Evolutionary conservation across 2,888 invertebrate genomes (phyloP).

Genomic region (Flabesymbios commensalis): DNA sequence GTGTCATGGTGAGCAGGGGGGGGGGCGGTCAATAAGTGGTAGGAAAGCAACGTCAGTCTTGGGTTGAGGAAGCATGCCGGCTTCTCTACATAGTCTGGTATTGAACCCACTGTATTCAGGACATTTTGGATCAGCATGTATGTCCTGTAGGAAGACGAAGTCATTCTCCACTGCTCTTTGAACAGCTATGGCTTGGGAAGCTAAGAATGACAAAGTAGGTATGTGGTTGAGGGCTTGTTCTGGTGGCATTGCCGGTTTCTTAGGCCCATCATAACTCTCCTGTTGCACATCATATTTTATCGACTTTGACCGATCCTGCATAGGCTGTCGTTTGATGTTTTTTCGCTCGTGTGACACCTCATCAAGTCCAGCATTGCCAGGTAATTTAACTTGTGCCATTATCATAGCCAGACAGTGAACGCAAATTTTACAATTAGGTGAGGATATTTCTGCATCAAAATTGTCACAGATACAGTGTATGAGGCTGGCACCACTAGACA

Average conservation of each 20-base stretch:
- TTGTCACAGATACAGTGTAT: constrained; percentile 4
- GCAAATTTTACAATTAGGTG: neutral
- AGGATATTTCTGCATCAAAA: constrained; percentile 6
- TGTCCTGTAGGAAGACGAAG: neutral
- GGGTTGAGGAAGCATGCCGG: constrained; percentile 4
- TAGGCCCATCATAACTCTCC: too few relatives aligned
- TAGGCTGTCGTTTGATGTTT: constrained; percentile 7
- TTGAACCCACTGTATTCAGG: constrained; percentile 5
- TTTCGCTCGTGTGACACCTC: neutral
- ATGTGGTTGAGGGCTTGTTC: neutral
- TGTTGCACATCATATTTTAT: neutral
- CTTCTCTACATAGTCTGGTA: constrained; percentile 4
- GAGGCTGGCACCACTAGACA: neutral
- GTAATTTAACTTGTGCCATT: constrained; percentile 3
- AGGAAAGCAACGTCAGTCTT: constrained; percentile 2
- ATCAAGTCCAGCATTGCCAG: neutral
- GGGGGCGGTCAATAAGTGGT: neutral
- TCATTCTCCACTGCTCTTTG: constrained; percentile 6
- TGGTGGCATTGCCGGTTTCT: constrained; percentile 3
- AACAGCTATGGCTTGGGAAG: neutral
- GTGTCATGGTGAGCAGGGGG: constrained; percentile 14
- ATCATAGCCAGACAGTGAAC: constrained; percentile 12
- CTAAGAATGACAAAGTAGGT: constrained; percentile 1
- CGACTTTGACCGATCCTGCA: neutral
- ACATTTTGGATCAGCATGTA: constrained; percentile 4